phyloP scores from a whole-genome alignment of 1,140 invertebrate genomes.

The Scaptomyza pallida region DNA sequence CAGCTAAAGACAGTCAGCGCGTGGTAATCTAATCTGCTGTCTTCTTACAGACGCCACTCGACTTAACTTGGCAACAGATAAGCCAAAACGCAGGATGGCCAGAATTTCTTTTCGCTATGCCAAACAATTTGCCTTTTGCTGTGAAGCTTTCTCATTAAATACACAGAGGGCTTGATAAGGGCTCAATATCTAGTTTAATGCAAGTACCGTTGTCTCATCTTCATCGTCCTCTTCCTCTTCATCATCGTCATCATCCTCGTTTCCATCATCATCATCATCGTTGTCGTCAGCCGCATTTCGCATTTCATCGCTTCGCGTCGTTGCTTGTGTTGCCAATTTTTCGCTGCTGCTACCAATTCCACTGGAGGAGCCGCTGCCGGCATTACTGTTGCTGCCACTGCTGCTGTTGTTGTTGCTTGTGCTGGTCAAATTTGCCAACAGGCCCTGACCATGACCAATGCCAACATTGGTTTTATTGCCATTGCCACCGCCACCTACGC shows the following conservation, averaged over 20 bases:
- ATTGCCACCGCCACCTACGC: constrained; percentile 1
- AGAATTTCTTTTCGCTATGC: constrained; percentile 45
- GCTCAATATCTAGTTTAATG: constrained; percentile 28
- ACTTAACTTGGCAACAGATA: not conserved
- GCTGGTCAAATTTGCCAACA: constrained; percentile 8
- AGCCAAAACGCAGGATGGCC: not conserved
- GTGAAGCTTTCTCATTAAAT: constrained; percentile 61
- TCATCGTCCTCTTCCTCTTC: constrained; percentile 42
- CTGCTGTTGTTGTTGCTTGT: not conserved
- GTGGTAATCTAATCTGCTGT: constrained; percentile 6
- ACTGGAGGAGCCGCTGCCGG: constrained; percentile 30
- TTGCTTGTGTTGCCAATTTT: constrained; percentile 32
- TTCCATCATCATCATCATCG: constrained; percentile 32
- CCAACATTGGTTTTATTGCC: constrained; percentile 54
- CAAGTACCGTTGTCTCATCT: constrained; percentile 69
- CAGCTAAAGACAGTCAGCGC: not conserved
- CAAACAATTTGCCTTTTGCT: constrained; percentile 64
- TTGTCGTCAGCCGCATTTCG: constrained; percentile 16
- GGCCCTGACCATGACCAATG: constrained; percentile 53
- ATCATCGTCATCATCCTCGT: constrained; percentile 38
- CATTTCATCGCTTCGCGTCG: constrained; percentile 43
- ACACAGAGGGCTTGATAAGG: not conserved
- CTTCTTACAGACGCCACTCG: not conserved
- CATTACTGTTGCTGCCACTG: not conserved
- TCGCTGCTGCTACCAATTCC: constrained; percentile 49